Base-by-base conservation (phyloP, 1,140 invertebrate genomes). In the Hirudo medicinalis region DNA sequence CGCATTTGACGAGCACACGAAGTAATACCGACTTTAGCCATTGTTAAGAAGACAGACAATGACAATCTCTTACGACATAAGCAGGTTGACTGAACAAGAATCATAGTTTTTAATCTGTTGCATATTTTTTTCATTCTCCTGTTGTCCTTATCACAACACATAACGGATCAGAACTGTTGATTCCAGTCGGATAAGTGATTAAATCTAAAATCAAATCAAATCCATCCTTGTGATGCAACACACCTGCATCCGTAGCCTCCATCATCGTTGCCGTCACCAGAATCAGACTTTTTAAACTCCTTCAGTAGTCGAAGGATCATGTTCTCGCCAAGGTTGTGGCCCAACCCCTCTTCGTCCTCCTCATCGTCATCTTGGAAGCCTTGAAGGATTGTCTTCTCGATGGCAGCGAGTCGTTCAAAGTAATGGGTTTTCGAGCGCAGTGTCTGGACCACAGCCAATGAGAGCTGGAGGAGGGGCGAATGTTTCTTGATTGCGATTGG, bases 381-480 rank as follows among this genome's bases (percentile, higher is more conserved):
- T 15, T 63, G 57, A 13, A 63, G 57, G 1, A 63, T 63, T 11
- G 57, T 25, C 29, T 75, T 60, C 25, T 57, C 55, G 25, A 72
- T 54, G 43, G 49, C 69, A 6, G 73, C 69, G 75, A 76, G 74
- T 55, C 76, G 76, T 49, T 49, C 43, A 17, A 49, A 49, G 13
- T 4, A 63, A 20, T 20, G 11, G 20, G 22, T 13, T 13, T 63
- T n/a, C 19, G 29, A 13, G 4, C 19, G 4, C 49, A 81, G 55
- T 20, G 74, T 60, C 70, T 81, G 74, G 53, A 75, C 71, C 11
- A 77, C 76, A 72, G 80, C 80, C 76, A 79, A 75, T 49, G 77
- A 75, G 75, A 79, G 74, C 74, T 82, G 80, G 11, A 82, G 54
- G 11, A 76, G 70, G 60, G 78, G 78, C 70, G 76, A 69, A 71